These are phyloP conservation scores for Sphaerophoria taeniata DNA, from an alignment of 2,888 invertebrate genomes.

Conservation along the genomic window DNA sequence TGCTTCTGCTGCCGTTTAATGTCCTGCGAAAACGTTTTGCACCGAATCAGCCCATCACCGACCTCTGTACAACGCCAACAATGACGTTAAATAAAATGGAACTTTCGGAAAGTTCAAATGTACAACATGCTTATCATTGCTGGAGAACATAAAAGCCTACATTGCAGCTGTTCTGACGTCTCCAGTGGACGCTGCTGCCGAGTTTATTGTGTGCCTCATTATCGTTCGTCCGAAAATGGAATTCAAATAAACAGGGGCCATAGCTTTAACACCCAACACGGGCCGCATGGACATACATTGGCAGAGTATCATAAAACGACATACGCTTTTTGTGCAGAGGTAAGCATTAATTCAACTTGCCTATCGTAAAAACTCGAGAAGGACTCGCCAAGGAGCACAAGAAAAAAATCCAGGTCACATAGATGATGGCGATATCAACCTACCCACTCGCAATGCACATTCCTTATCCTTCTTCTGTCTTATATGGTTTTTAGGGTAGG, in stretches of 20 bases:
- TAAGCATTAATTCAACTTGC: constrained; percentile 70
- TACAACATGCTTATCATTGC: constrained; percentile 14
- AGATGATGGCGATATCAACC: constrained; percentile 12
- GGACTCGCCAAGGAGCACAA: constrained; percentile 14
- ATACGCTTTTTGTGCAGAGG: constrained; percentile 50
- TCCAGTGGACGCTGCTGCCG: neutral
- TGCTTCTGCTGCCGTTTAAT: constrained; percentile 65
- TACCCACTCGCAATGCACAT: constrained; percentile 19
- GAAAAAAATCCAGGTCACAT: constrained; percentile 59
- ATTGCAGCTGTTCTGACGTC: constrained; percentile 50
- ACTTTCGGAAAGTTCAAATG: constrained; percentile 48
- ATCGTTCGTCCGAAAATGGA: constrained; percentile 70
- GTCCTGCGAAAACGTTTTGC: constrained; percentile 73
- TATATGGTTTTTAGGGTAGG: neutral
- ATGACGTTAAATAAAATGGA: constrained; percentile 66
- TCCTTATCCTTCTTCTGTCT: neutral
- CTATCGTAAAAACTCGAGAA: constrained; percentile 55
- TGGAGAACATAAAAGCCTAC: constrained; percentile 59
- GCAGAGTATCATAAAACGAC: constrained; percentile 24
- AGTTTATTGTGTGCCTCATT: constrained; percentile 73
- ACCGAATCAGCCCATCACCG: constrained; percentile 27
- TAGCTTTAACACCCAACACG: constrained; percentile 22
- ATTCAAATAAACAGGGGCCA: constrained; percentile 66
- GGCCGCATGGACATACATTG: neutral
- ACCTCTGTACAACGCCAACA: neutral